phyloP scores from a whole-genome alignment of 2,113 vertebrate species.

The Mormoops blainvillei region DNA sequence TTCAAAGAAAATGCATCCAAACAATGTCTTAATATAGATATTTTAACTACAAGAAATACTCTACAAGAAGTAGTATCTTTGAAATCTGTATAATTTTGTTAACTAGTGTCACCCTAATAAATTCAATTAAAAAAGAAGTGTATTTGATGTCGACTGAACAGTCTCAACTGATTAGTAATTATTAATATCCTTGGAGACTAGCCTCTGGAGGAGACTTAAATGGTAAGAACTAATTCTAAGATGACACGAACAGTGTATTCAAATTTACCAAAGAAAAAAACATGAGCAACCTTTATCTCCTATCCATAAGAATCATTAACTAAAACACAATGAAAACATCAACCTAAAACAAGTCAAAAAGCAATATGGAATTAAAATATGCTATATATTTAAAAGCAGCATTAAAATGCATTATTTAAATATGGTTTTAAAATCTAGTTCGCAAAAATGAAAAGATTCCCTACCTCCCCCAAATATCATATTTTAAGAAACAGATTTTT shows the following conservation, averaged over 20 bases:
- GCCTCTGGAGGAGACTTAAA: background rate
- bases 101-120: background rate
- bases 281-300: background rate
- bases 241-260: background rate
- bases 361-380: constrained; percentile 16
- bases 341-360: constrained; percentile 1
- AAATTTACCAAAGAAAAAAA: constrained; percentile 4
- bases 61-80: background rate
- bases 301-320: background rate
- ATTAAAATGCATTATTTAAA: constrained; percentile 26
- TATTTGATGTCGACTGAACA: background rate
- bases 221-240: background rate
- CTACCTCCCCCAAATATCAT: background rate
- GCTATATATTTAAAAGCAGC: background rate
- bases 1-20: background rate
- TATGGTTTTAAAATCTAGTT: background rate
- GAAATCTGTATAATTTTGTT: background rate
- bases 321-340: background rate
- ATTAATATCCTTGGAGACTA: background rate
- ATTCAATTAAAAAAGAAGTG: background rate
- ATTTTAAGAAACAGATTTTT: constrained; percentile 40
- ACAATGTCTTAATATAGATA: background rate
- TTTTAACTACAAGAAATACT: constrained; percentile 23
- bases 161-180: background rate
- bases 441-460: constrained; percentile 19